phyloP scores from a whole-genome alignment of 1,140 invertebrate species.

The Nasonia vitripennis region DNA sequence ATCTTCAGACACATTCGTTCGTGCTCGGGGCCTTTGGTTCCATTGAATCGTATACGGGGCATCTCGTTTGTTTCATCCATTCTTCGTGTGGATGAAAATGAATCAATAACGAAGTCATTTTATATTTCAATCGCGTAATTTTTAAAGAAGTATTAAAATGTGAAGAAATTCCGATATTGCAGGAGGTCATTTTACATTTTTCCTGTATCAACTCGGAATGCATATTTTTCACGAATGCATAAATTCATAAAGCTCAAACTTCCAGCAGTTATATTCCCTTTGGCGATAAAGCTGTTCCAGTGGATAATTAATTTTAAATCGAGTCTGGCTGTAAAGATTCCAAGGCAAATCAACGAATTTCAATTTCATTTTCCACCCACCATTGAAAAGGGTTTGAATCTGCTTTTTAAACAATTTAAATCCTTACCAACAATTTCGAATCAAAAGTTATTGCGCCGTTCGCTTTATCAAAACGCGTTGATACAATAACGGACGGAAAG shows the following conservation, averaged over 20 bases:
- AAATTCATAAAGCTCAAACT: not conserved
- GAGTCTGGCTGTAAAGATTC: constrained; percentile 10
- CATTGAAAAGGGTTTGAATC: too few species aligned
- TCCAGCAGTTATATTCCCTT: not conserved
- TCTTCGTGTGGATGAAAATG: constrained; percentile 42
- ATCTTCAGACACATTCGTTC: constrained; percentile 83
- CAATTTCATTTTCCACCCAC: not conserved
- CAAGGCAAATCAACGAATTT: constrained; percentile 2
- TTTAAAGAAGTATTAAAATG: not conserved
- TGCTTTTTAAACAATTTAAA: too few species aligned
- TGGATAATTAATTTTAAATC: constrained; percentile 6
- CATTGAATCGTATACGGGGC: constrained; percentile 29
- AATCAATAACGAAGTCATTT: not conserved
- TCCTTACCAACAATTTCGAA: too few species aligned
- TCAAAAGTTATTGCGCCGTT: not conserved
- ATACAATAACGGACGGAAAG: too few species aligned
- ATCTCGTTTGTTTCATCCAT: constrained; percentile 53
- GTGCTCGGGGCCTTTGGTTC: constrained; percentile 10
- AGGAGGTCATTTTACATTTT: not conserved
- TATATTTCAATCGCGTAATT: not conserved
- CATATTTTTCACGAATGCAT: not conserved
- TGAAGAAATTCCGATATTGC: not conserved
- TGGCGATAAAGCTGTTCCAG: not conserved
- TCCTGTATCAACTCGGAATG: not conserved
- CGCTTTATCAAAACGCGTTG: not conserved